Percentiles rank a stretch among this genome's conserved stretches.
Evolutionary conservation across 2,797 vertebrate genomes (phyloP).

Genomic region (Gallinago nigripennis): DNA sequence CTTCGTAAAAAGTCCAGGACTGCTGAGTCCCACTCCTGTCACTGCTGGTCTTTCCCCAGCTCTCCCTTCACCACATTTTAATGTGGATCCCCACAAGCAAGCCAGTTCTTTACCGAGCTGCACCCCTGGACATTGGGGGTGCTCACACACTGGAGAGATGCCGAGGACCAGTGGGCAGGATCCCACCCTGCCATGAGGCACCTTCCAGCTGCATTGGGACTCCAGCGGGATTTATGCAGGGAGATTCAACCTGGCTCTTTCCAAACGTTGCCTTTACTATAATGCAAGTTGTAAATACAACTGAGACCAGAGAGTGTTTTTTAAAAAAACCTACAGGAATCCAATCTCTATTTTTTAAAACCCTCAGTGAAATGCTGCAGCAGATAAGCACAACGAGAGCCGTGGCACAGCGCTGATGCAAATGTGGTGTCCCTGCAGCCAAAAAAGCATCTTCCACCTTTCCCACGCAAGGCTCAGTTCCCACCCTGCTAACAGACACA

Average conservation of each 20-base stretch:
- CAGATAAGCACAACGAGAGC: neutral
- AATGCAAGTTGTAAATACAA: neutral
- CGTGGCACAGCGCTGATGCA: accelerated
- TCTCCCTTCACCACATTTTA: neutral
- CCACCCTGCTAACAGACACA: neutral
- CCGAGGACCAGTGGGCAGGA: neutral
- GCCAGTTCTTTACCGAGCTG: neutral
- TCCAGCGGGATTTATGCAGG: neutral
- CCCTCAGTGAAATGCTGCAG: neutral
- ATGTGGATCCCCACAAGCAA: neutral
- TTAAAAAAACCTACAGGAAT: neutral
- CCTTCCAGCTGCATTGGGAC: neutral
- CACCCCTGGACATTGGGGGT: neutral
- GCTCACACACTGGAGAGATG: accelerated
- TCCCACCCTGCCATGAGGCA: neutral
- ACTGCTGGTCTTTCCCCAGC: neutral
- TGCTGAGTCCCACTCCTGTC: neutral
- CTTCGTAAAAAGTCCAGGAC: neutral
- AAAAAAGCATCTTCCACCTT: neutral
- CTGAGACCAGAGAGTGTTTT: accelerated
- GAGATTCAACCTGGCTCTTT: neutral
- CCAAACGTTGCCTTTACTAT: neutral
- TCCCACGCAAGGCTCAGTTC: neutral
- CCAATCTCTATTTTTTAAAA: neutral
- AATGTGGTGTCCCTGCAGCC: neutral